phyloP scores from a whole-genome alignment of 2,113 vertebrate species.

The Peromyscus maniculatus region DNA sequence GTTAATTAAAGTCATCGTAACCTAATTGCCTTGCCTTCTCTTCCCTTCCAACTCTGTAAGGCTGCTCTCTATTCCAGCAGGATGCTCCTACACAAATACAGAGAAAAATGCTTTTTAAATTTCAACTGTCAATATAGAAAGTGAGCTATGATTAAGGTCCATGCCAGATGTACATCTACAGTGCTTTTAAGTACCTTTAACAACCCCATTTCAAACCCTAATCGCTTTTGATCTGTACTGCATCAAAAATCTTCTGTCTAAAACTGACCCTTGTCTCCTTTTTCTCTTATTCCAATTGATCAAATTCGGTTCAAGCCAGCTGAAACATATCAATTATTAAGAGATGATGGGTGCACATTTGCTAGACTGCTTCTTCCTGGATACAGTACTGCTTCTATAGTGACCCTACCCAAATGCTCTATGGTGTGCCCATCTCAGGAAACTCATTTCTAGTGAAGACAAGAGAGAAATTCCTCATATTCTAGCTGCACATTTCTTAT shows the following conservation, averaged over 20 bases:
- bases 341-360: neutral
- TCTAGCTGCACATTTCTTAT: conserved; percentile 57
- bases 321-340: conserved; percentile 55
- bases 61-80: neutral
- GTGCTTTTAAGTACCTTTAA: conserved; percentile 10
- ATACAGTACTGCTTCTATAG: neutral
- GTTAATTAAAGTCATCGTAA: conserved; percentile 1
- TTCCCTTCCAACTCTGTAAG: neutral
- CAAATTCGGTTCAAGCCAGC: neutral
- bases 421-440: neutral
- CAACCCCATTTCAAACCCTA: conserved; percentile 17
- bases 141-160: neutral
- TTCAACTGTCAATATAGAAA: conserved; percentile 29
- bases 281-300: neutral
- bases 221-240: neutral
- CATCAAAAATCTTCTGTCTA: conserved; percentile 41
- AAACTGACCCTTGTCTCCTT: neutral
- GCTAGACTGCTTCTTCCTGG: neutral
- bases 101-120: neutral
- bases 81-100: neutral
- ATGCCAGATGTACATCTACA: neutral
- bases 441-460: conserved; percentile 25
- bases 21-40: conserved; percentile 5
- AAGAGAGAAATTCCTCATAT: conserved; percentile 43
- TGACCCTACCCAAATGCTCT: neutral